Evolutionary conservation across 1,140 invertebrate genomes (phyloP), one percentile per base, ranked within the genome.

Genomic region (Drosophila suzukii): DNA sequence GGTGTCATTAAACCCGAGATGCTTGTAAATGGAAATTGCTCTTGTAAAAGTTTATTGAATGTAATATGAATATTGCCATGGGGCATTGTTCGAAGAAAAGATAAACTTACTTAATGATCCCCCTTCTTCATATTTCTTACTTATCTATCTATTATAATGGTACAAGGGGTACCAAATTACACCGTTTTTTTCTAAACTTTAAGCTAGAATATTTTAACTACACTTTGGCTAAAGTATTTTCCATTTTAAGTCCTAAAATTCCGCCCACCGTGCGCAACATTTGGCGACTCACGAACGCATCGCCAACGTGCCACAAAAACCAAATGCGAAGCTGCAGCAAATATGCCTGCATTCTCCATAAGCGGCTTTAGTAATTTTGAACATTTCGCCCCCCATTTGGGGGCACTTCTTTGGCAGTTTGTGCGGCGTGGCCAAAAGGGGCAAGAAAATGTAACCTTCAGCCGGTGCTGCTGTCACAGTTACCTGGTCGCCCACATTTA

Each of bases 301-400:
- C 72, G 41, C 54, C 62, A 53, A 75, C 54, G 58, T 56, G 72
- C 39, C 60, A 34, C 46, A 56, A 38, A 63, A 55, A 50, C 15
- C 12, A 50, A 65, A 65, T 49, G 71, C 53, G 60, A 57, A 32
- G 46, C 43, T 75, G 49, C 62, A 60, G 44, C 68, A 20, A 57
- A 66, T 53, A 75, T 68, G 15, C 62, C 50, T 47, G 63, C 65
- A 56, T 77, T 61, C 49, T 57, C 66, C 51, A 68, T 82, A 86
- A 89, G 80, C 84, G 54, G 84, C 80, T 88, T 88, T 88, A 88
- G 83, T 88, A 88, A 88, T 88, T 88, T 88, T 88, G 41, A 72
- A 71, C 75, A 78, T 75, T 81, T 81, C 51, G 47, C 51, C 46
- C 41, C 34, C 63, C 58, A 12, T 20, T 53, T 17, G 55, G 58